These are phyloP conservation scores for Drosophila micromelanica DNA, from an alignment of 1,140 invertebrate species.

Conservation along the genomic window DNA sequence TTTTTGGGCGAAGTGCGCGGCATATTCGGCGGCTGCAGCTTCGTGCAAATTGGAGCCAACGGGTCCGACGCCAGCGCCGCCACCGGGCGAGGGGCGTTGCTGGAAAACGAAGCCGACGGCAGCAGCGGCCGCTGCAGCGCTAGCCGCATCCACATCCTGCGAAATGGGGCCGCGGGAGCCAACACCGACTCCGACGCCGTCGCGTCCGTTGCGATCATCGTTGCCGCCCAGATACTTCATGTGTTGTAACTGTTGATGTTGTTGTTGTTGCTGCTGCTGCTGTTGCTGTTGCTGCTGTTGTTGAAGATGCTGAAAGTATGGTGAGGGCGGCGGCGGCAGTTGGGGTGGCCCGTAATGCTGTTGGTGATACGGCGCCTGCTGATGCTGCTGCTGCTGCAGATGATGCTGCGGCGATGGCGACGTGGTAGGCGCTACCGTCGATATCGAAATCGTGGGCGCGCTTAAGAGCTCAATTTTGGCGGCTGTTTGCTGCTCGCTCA, in stretches of 20 bases:
- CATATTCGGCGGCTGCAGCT: conserved; percentile 76
- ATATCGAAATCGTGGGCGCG: conserved; percentile 80
- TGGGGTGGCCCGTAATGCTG: conserved; percentile 43
- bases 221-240: conserved; percentile 84
- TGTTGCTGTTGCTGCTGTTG: conserved; percentile 51
- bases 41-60: conserved; percentile 69
- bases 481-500: conserved; percentile 76
- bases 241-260: conserved; percentile 69
- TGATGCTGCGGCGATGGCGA: conserved; percentile 53
- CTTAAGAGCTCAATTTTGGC: conserved; percentile 84
- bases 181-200: conserved; percentile 69
- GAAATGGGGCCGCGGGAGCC: conserved; percentile 50
- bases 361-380: conserved; percentile 31
- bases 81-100: conserved; percentile 73
- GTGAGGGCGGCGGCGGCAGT: conserved; percentile 38
- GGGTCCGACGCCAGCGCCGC: conserved; percentile 46
- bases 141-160: conserved; percentile 71
- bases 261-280: conserved; percentile 50
- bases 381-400: conserved; percentile 33
- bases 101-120: conserved; percentile 81
- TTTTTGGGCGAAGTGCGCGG: conserved; percentile 79
- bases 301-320: conserved; percentile 51
- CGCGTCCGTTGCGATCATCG: conserved; percentile 82
- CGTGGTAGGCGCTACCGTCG: conserved; percentile 69
- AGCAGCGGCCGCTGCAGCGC: conserved; percentile 71